phyloP scores from a whole-genome alignment of 2,888 invertebrate species.

The Ganaspis brasiliensis region DNA sequence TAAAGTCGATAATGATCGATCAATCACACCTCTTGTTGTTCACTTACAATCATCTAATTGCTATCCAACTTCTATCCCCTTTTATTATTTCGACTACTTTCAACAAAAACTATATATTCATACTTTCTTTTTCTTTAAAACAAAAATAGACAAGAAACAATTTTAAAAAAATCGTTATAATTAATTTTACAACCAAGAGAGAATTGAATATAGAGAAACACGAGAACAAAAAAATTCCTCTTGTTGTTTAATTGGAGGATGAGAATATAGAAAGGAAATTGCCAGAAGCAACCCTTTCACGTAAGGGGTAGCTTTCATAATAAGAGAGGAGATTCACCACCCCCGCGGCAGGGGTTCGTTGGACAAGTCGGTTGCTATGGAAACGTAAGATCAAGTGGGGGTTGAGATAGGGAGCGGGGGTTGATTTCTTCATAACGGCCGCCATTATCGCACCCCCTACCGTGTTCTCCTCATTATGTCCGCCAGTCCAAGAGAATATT shows the following conservation, averaged over 20 bases:
- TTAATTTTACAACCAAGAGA: no score
- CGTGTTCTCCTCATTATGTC: constrained; percentile 74
- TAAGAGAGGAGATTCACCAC: constrained; percentile 67
- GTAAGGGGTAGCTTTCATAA: constrained; percentile 66
- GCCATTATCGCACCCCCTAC: constrained; percentile 77
- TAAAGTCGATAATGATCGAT: constrained; percentile 70
- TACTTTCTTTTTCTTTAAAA: no score
- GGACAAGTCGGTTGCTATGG: constrained; percentile 79
- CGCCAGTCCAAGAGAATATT: constrained; percentile 72
- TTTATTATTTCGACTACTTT: no score
- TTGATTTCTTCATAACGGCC: constrained; percentile 80
- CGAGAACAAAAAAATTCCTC: background rate
- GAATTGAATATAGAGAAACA: background rate
- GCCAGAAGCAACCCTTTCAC: constrained; percentile 63
- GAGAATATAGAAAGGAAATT: constrained; percentile 15
- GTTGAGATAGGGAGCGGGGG: constrained; percentile 64
- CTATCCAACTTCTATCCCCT: background rate
- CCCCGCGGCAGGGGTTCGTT: constrained; percentile 65
- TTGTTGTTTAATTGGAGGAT: constrained; percentile 11
- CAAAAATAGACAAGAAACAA: no score
- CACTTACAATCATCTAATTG: constrained; percentile 49
- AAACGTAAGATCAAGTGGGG: constrained; percentile 71
- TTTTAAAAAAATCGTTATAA: no score
- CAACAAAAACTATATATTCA: no score
- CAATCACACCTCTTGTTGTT: constrained; percentile 55